Base-by-base conservation (phyloP, 2,888 invertebrate genomes). In the Scaptomyza cyrtandrae region DNA sequence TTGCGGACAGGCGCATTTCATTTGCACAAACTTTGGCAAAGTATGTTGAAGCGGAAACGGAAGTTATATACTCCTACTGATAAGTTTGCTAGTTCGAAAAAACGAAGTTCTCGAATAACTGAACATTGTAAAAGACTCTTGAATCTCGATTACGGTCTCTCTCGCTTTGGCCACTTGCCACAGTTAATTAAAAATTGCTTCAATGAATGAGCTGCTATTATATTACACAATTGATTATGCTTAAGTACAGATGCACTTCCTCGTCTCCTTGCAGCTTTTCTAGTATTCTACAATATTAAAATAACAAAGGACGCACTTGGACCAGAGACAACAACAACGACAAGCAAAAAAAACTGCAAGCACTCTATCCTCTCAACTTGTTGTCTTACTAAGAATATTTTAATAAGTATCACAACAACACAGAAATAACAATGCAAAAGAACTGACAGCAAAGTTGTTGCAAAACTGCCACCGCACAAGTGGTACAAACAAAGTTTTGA, bases 11-110 rank as follows among this genome's bases (percentile, higher is more conserved):
- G 63, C 71, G 76, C 67, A 78, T 86, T 84, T 78, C 64, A 79
- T 75, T 82, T 66, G 77, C 65, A 79, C 69, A 69, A 79, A 78
- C 72, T 80, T 71, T 70, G 70, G 61, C 62, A 71, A 72, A 80
- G 71, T 73, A 74, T 67, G 73, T 67, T 70, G 71, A 77, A 77
- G 75, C 78, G 76, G 75, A 82, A 86, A 72, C 79, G 79, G 84
- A 86, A 85, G 81, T 77, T 75, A 74, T 75, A 74, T 71, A 75
- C 70, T 71, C 65, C 61, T 16, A 64, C 70, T 70, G 74, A 78
- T 77, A 77, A 71, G 60, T 52, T 39, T 24, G 41, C 14, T n/a
- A 24, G 35, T 75, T 64, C 43, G 43, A 71, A 60, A 39, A 68
- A 62, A 14, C 27, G 39, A 41, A 44, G 10, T 16, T 10, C 16